phyloP scores from a whole-genome alignment of 1,140 invertebrate genomes.

The Pantala flavescens region DNA sequence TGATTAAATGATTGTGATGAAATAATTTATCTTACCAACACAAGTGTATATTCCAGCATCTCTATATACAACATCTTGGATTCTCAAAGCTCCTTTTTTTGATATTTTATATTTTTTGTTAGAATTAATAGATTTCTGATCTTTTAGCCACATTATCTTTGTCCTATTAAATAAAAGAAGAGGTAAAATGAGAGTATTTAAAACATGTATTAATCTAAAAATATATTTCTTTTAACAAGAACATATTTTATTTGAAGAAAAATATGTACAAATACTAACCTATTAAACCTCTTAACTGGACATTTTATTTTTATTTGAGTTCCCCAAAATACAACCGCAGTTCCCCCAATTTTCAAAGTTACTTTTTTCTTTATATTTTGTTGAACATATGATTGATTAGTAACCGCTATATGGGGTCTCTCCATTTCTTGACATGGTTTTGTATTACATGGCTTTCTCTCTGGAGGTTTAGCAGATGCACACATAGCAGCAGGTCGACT shows the following conservation, averaged over 20 bases:
- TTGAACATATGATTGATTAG: conserved; percentile 68
- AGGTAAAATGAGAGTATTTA: background rate
- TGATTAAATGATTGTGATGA: no score
- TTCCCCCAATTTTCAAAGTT: conserved; percentile 70
- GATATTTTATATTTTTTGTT: conserved; percentile 71
- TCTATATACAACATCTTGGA: conserved; percentile 59
- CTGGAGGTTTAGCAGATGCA: conserved; percentile 49
- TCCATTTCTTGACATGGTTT: conserved; percentile 61
- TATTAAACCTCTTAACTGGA: conserved; percentile 67
- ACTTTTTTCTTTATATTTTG: conserved; percentile 61
- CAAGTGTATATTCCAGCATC: conserved; percentile 78
- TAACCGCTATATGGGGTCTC: conserved; percentile 49
- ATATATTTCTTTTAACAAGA: background rate
- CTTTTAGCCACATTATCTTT: conserved; percentile 71
- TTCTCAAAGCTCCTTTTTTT: conserved; percentile 74
- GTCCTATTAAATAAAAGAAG: conserved; percentile 31
- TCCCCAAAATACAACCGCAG: conserved; percentile 71
- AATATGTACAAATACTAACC: conserved; percentile 33
- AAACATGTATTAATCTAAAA: conserved; percentile 3
- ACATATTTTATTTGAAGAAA: background rate
- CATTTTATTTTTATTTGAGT: conserved; percentile 83
- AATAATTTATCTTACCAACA: conserved; percentile 39
- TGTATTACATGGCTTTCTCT: conserved; percentile 70
- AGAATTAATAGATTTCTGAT: conserved; percentile 57
- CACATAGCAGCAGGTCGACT: conserved; percentile 60